Base-by-base conservation (phyloP, 1,140 invertebrate genomes). In the Geopemphigus sp. region DNA sequence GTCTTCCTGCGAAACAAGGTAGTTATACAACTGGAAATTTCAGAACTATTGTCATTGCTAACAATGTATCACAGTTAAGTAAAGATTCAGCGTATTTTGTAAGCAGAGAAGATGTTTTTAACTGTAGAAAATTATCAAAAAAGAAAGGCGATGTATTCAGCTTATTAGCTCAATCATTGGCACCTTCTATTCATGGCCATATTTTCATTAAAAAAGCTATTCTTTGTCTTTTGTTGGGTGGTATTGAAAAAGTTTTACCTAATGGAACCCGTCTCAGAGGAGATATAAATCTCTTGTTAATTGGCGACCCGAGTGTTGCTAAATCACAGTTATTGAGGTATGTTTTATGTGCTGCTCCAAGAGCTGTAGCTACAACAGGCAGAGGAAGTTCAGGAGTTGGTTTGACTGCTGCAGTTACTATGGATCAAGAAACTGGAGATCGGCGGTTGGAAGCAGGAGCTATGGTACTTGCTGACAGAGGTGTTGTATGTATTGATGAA, bases 401-500 rank as follows among this genome's bases (percentile, higher is more conserved):
- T 91, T 88, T 99, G 24, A 99, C 98, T 11, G 98, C 98, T 50
- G 98, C 98, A 15, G 97, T 99, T 3, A 98, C 96, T 14, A 92
- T 93, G 1, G 98, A 99, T 86, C 91, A 92, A 76, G 98, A 99
- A 85, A 97, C 94, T 70, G 95, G 96, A 19, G 92, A 95, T 83
- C 87, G 93, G 81, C 88, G 96, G 80, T 85, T 99, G 26, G 98
- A 99, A 88, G 98, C 97, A 8, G 98, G 98, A 84, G 98, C 98
- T 81, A 99, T 99, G 98, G 98, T 99, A n/a, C 85, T 99, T 39
- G 98, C 96, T 0, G 98, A 99, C 87, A 88, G 97, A 74, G 98
- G 98, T 29, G 94, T 99, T 64, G 97, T 99, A 70, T 99, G 98
- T 85, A 99, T 99, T 85, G 98, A 99, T 86, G 98, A 99, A 88